Percentiles rank a stretch among this genome's conserved stretches.
These are phyloP conservation scores for Polypedilum vanderplanki DNA, from an alignment of 1,140 invertebrate genomes.

Conservation along the genomic window DNA sequence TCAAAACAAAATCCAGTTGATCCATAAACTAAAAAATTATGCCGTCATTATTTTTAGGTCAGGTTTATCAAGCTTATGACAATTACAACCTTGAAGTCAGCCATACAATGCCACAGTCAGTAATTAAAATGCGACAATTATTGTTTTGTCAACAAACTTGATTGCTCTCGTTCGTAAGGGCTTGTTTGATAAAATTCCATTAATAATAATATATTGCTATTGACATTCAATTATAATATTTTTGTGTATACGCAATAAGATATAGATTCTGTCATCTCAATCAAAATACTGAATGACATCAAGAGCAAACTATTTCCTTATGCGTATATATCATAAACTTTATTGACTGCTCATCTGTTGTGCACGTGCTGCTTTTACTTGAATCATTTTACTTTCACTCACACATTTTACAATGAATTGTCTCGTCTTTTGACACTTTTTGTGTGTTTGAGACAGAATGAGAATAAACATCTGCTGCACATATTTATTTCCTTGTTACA, in stretches of 20 bases:
- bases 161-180: too few species aligned
- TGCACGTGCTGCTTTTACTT: not conserved
- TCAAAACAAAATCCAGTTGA: too few species aligned
- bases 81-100: too few species aligned
- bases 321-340: not conserved
- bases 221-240: constrained; percentile 8
- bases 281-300: not conserved
- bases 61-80: too few species aligned
- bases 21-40: too few species aligned
- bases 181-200: too few species aligned
- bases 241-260: not conserved
- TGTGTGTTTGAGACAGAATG: not conserved
- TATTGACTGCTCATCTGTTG: not conserved
- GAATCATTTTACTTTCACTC: not conserved
- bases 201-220: not conserved
- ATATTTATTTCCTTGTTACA: not conserved
- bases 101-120: too few species aligned
- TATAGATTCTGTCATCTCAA: not conserved
- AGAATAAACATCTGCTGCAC: not conserved
- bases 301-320: not conserved
- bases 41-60: too few species aligned
- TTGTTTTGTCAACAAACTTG: too few species aligned
- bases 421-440: too few species aligned
- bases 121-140: too few species aligned
- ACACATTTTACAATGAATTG: not conserved